Conservation (phyloP, 2,113 vertebrate genomes). For the Nyctibius bracteatus region DNA sequence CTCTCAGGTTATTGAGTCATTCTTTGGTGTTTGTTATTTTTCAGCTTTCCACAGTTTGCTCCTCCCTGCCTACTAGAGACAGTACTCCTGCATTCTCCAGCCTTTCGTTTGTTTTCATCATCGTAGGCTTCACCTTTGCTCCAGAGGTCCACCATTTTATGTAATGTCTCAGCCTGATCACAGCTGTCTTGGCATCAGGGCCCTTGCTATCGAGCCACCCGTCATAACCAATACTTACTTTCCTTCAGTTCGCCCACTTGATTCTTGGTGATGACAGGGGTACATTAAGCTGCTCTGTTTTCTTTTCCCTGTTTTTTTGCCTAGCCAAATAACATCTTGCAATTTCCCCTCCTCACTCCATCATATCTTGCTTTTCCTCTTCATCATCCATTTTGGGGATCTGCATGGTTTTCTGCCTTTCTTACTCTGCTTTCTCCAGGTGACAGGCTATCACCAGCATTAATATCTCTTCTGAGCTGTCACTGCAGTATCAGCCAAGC, state of each 20-base stretch:
- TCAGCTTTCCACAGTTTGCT: background rate
- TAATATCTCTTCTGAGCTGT: background rate
- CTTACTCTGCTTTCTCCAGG: background rate
- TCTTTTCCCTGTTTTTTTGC: background rate
- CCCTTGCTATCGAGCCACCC: background rate
- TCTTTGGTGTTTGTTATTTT: background rate
- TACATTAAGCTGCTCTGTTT: background rate
- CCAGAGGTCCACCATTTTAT: background rate
- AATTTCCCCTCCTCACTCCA: background rate
- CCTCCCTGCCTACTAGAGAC: background rate
- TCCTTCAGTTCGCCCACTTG: background rate
- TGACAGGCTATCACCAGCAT: background rate
- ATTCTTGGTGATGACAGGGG: background rate
- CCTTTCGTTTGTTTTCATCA: background rate
- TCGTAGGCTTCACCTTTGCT: background rate
- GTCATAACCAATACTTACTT: background rate
- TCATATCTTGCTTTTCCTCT: background rate
- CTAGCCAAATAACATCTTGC: background rate
- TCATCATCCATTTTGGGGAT: background rate
- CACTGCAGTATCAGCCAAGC: background rate
- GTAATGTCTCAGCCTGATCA: background rate
- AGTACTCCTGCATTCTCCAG: background rate
- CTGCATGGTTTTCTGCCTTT: background rate
- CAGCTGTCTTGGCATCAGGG: background rate
- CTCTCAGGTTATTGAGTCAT: conserved; percentile 18